These are phyloP conservation scores for Gulo gulo DNA, from an alignment of 2,113 vertebrate genomes.

Conservation along the genomic window DNA sequence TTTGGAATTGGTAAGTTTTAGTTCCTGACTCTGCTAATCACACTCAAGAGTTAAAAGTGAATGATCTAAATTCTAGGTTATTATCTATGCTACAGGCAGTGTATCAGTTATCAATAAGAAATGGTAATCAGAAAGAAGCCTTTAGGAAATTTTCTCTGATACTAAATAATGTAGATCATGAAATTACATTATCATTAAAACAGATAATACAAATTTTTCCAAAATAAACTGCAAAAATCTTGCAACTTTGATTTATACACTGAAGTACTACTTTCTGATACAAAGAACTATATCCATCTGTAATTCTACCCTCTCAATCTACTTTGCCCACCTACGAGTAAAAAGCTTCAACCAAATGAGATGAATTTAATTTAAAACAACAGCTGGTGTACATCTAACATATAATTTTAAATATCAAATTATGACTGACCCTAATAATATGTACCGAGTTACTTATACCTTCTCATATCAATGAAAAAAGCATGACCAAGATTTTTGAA, in stretches of 20 bases:
- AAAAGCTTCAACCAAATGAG: background rate
- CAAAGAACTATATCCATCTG: background rate
- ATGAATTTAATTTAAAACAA: background rate
- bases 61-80: background rate
- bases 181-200: background rate
- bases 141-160: background rate
- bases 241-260: background rate
- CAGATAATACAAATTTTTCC: background rate
- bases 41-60: background rate
- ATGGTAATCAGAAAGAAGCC: background rate
- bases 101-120: background rate
- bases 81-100: background rate
- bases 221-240: background rate
- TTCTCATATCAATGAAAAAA: conserved; percentile 21
- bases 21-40: background rate
- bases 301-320: background rate
- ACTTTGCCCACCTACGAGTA: background rate
- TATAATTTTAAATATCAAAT: background rate
- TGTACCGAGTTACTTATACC: background rate
- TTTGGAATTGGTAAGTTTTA: background rate
- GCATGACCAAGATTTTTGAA: background rate
- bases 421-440: background rate
- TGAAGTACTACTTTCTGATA: background rate
- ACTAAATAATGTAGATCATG: background rate
- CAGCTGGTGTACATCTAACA: background rate